These are phyloP conservation scores for Chymomyza procnemis DNA, from an alignment of 2,888 invertebrate genomes.

Conservation along the genomic window DNA sequence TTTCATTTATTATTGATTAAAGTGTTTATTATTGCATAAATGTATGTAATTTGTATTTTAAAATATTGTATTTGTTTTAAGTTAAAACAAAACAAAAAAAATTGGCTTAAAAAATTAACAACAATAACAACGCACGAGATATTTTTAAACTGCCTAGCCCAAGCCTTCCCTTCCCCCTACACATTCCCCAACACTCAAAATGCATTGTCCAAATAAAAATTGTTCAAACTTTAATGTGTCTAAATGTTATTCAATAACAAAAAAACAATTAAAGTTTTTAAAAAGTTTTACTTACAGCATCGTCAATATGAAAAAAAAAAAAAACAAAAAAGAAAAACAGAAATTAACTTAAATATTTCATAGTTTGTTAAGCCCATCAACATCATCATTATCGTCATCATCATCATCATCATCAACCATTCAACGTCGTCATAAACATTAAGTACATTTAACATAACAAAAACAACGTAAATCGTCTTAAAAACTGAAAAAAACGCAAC, in stretches of 20 bases:
- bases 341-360: slow-evolving; percentile 63
- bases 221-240: slow-evolving; percentile 68
- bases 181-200: slow-evolving; percentile 5
- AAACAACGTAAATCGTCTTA: slow-evolving; percentile 37
- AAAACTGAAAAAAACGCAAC: slow-evolving; percentile 31
- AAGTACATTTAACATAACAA: slow-evolving; percentile 48
- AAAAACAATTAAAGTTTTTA: slow-evolving; percentile 60
- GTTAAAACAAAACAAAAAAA: slow-evolving; percentile 42
- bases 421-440: slow-evolving; percentile 68
- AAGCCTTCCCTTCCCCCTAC: slow-evolving; percentile 27
- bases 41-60: slow-evolving; percentile 40
- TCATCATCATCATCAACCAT: too few relatives aligned
- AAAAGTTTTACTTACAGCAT: slow-evolving; percentile 64
- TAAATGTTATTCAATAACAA: slow-evolving; percentile 63
- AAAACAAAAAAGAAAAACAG: slow-evolving; percentile 22
- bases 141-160: not conserved
- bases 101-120: slow-evolving; percentile 49
- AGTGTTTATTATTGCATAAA: slow-evolving; percentile 27
- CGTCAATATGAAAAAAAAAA: slow-evolving; percentile 34
- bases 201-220: slow-evolving; percentile 30
- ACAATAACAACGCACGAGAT: not conserved
- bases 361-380: slow-evolving; percentile 71
- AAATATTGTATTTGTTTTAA: slow-evolving; percentile 28
- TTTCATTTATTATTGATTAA: slow-evolving; percentile 44
- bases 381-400: too few relatives aligned